These are phyloP conservation scores for Trachops cirrhosus DNA, from an alignment of 2,797 vertebrate species.

Conservation along the genomic window DNA sequence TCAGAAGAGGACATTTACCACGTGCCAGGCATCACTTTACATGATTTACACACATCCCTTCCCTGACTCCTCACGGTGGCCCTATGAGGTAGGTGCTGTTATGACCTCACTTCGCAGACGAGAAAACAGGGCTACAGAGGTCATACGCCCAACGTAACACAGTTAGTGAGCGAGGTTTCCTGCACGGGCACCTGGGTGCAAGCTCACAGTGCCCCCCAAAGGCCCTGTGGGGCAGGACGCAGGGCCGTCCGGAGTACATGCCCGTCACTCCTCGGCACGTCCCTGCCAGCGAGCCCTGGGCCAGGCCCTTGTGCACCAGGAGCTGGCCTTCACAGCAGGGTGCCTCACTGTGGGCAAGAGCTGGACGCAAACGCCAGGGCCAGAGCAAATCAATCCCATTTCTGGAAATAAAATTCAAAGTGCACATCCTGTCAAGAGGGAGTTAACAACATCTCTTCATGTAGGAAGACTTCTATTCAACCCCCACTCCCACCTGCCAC, in stretches of 20 bases:
- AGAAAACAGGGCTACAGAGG: not conserved
- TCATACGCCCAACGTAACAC: not conserved
- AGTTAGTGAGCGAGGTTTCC: not conserved
- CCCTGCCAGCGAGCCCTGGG: not conserved
- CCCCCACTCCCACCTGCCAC: not conserved
- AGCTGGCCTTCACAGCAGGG: not conserved
- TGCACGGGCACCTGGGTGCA: too few species aligned
- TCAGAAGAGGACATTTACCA: not conserved
- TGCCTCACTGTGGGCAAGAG: not conserved
- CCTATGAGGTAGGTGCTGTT: not conserved
- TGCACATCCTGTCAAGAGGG: not conserved
- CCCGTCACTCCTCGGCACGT: not conserved
- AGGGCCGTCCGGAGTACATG: not conserved
- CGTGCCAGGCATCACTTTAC: not conserved
- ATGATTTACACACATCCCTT: not conserved
- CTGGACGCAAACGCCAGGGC: not conserved
- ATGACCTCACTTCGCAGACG: not conserved
- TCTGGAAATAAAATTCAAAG: slow-evolving; percentile 11
- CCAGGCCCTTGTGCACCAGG: not conserved
- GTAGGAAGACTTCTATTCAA: not conserved
- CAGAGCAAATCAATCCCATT: not conserved
- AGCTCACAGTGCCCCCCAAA: not conserved
- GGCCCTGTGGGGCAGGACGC: not conserved
- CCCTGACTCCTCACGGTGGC: not conserved
- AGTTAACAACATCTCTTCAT: not conserved